Evolutionary conservation across 1,140 invertebrate species (phyloP), one percentile per base, ranked within the genome.

Genomic region (Lethocerus indicus): DNA sequence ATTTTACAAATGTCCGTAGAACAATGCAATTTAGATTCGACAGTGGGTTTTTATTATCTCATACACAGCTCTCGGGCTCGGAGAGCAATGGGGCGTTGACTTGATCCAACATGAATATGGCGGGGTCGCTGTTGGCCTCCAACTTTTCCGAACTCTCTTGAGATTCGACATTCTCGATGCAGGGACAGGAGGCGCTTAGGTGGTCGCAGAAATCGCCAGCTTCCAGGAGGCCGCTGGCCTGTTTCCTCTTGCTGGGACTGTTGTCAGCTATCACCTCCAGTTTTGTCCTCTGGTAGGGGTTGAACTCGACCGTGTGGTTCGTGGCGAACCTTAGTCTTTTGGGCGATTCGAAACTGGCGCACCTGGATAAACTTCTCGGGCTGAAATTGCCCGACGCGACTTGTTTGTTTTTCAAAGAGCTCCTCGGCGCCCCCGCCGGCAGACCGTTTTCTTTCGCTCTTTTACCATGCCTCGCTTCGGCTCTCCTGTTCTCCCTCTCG

Each of bases 261-360:
- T 62, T 66, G 50, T 73, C 69, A 3, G 58, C 54, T 21, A 71
- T 69, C 0, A 65, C 62, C 49, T 73, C 67, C 9, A 71, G 56
- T 9, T 73, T 60, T n/a, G n/a, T n/a, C n/a, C n/a, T n/a, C n/a
- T n/a, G n/a, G n/a, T n/a, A n/a, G n/a, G n/a, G n/a, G 25, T 51
- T 54, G 12, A 50, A 29, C 26, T 53, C 54, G 6, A 51, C 50
- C n/a, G 71, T 72, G 35, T 77, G 69, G 57, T 76, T 77, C 1
- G 75, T 76, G 1, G 82, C 82, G 57, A 87, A 87, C 37, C 83
- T 64, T 27, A 87, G 60, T 55, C 78, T 76, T 59, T 87, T 86
- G 21, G 82, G 81, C 23, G 82, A 86, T 61, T 87, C 83, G 54
- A 83, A 70, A 58, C 81, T 85, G 43, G 78, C 79, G 57, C 79